phyloP scores from a whole-genome alignment of 2,888 invertebrate species.

The Heterodera filipjevi region DNA sequence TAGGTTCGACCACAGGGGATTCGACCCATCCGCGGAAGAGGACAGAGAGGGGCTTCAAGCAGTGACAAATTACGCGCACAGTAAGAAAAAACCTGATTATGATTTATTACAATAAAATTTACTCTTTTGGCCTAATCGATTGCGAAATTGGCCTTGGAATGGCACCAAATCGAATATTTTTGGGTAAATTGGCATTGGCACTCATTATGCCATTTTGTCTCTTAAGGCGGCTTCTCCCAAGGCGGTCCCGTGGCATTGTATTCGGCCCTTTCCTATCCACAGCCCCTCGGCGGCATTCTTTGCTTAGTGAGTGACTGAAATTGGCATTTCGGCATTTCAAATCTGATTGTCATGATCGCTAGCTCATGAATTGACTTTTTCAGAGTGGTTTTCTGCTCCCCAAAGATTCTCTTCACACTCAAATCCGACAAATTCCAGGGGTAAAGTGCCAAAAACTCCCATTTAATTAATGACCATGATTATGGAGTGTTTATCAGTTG shows the following conservation, averaged over 20 bases:
- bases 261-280: neutral
- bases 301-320: neutral
- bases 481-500: neutral
- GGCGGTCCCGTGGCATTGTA: slow-evolving; percentile 13
- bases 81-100: neutral
- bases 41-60: neutral
- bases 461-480: too few species aligned
- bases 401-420: neutral
- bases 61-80: neutral
- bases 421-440: slow-evolving; percentile 3
- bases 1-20: slow-evolving; percentile 7
- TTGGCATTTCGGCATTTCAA: neutral
- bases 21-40: slow-evolving; percentile 2
- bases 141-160: slow-evolving; percentile 6
- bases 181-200: neutral
- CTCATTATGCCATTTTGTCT: neutral
- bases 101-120: neutral
- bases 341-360: neutral
- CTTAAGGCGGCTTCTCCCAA: slow-evolving; percentile 10
- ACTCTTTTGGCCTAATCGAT: neutral
- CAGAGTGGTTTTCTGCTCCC: slow-evolving; percentile 18
- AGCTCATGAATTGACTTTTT: neutral
- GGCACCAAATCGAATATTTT: neutral
- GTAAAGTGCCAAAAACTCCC: neutral
- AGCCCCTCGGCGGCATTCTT: slow-evolving; percentile 10